Evolutionary conservation across 2,888 invertebrate species (phyloP).

Genomic region (Drosophila setosimentum): DNA sequence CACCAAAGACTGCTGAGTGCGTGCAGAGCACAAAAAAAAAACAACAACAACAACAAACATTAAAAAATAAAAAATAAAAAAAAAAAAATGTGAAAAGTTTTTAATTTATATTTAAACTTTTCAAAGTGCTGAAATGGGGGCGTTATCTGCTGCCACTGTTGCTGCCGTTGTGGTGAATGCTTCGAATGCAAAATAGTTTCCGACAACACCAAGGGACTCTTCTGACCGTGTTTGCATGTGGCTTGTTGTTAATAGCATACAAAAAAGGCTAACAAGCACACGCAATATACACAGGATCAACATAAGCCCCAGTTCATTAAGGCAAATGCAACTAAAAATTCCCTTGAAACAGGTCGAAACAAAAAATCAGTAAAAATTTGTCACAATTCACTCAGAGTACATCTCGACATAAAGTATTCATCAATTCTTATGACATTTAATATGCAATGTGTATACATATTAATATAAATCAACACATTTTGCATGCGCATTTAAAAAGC

Average conservation of each 20-base stretch:
- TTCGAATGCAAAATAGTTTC: constrained; percentile 74
- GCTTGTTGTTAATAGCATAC: constrained; percentile 55
- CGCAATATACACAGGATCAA: constrained; percentile 37
- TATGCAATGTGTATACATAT: constrained; percentile 50
- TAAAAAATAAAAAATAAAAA: constrained; percentile 37
- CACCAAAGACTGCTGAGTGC: constrained; percentile 22
- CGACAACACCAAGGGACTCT: constrained; percentile 57
- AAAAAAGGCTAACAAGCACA: constrained; percentile 48
- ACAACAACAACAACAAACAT: background rate
- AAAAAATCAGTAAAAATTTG: constrained; percentile 2
- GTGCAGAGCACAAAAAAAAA: constrained; percentile 18
- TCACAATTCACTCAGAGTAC: background rate
- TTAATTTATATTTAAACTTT: constrained; percentile 85
- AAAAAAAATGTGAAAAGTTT: constrained; percentile 83
- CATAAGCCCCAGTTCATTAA: constrained; percentile 53
- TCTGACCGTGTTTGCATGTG: constrained; percentile 49
- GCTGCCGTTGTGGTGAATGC: constrained; percentile 45
- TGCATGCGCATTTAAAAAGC: constrained; percentile 47
- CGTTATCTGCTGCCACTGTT: constrained; percentile 61
- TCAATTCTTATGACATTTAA: constrained; percentile 50
- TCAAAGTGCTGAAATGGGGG: constrained; percentile 81
- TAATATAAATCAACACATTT: constrained; percentile 54
- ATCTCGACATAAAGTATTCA: constrained; percentile 16
- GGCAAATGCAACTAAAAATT: constrained; percentile 20
- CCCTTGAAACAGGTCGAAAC: background rate